Base-by-base conservation (phyloP, 2,113 vertebrate genomes). In the Proteles cristata region DNA sequence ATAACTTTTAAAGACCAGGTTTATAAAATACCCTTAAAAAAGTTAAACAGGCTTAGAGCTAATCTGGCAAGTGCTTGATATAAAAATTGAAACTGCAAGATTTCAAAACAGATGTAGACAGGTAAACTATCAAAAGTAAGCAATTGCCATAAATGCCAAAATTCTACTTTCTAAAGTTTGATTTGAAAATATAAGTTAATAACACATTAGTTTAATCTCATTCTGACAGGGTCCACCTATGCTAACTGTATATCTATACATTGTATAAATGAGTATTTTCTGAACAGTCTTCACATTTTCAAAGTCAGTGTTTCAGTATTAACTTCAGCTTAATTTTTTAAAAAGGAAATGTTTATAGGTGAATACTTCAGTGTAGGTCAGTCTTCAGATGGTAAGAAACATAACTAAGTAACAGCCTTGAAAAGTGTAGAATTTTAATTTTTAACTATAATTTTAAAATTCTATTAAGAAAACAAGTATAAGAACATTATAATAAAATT, bases 11-110 rank as follows among this genome's bases (percentile, higher is more conserved):
- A 95, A 71, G 35, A 89, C 25, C 25, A 69, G 45, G 85, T 93
- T 79, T 63, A 85, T 55, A 85, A 96, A 96, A 85, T n/a, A 61
- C 28, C 26, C 50, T 96, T 88, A 3, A 88, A 92, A 88, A 88
- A 74, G 45, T 74, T 73, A 92, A 82, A 82, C 0, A 93, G 77
- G 55, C 15, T 93, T 68, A 90, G 15, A 61, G 15, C 17, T 76
- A 61, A 94, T 26, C 68, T 88, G 61, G 19, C 69, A 84, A 6
- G 3, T 63, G 6, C 5, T 28, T 53, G 11, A 88, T 79, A 83
- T 7, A 92, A 88, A 90, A 92, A 88, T 39, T 83, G 14, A 93
- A 89, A 55, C 23, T 39, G 79, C 23, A 71, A 92, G 26, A 83
- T 77, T 61, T 88, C 61, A 88, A 93, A 95, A 79, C 7, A 92